These are phyloP conservation scores for Fissipunctia ypsillon DNA, from an alignment of 2,888 invertebrate genomes.

Conservation along the genomic window DNA sequence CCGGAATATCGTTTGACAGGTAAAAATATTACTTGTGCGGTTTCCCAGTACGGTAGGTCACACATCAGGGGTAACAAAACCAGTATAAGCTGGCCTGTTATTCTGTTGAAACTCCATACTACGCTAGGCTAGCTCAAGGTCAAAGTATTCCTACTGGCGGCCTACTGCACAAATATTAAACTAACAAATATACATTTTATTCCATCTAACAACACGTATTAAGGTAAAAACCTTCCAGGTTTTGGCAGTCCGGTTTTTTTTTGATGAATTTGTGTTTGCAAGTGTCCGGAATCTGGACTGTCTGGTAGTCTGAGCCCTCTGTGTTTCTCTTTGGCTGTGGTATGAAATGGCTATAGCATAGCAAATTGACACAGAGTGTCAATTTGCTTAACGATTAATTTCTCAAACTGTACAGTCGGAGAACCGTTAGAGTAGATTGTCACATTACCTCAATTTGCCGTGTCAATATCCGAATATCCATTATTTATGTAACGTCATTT, in stretches of 20 bases:
- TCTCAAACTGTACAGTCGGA: background rate
- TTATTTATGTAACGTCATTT: background rate
- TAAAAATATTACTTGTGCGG: constrained; percentile 80
- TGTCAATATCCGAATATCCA: background rate
- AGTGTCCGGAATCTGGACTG: background rate
- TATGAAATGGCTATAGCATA: background rate
- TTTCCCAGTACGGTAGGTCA: background rate
- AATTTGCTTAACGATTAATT: background rate
- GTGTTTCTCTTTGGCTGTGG: background rate
- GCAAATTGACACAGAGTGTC: background rate
- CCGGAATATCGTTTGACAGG: constrained; percentile 98
- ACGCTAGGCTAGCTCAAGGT: background rate
- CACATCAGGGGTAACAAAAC: background rate
- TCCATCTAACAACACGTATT: too few species aligned
- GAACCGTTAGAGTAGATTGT: background rate
- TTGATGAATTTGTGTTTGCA: background rate
- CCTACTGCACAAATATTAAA: background rate
- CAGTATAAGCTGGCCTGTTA: background rate
- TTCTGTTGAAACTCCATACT: background rate
- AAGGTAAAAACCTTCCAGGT: background rate
- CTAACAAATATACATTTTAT: too few species aligned
- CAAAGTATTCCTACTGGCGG: too few species aligned
- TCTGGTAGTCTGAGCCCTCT: background rate
- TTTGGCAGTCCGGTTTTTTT: background rate
- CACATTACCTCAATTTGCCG: background rate